A percentile compares a stretch with the other conserved stretches of the same genome.
Evolutionary conservation across 1,140 invertebrate species (phyloP).

Genomic region (Eufriesea mexicana): DNA sequence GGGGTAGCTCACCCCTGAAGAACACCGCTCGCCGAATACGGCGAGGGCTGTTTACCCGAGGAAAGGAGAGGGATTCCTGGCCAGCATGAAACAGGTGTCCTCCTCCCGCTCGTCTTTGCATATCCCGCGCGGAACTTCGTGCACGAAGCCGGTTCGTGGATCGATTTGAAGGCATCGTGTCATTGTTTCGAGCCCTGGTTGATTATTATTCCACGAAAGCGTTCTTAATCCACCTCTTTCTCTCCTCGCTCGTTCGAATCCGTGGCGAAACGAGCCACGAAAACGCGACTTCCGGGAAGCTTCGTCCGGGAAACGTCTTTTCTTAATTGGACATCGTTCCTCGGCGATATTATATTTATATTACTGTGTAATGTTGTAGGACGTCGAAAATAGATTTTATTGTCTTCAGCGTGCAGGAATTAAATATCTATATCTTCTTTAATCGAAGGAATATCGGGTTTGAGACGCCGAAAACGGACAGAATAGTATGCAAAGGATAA

Average conservation of each 20-base stretch:
- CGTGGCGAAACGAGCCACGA: not conserved
- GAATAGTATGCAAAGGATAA: too few relatives aligned
- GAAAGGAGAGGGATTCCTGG: constrained; percentile 8
- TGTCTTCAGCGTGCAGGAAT: too few relatives aligned
- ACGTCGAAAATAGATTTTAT: too few relatives aligned
- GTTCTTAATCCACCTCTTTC: not conserved
- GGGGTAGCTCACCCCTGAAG: not conserved
- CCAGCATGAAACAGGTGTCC: not conserved
- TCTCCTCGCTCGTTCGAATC: not conserved
- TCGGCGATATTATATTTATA: too few relatives aligned
- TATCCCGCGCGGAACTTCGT: not conserved
- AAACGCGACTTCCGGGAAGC: not conserved
- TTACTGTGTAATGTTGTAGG: too few relatives aligned
- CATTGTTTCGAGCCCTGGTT: not conserved
- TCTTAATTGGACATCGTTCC: not conserved
- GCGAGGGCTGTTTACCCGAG: constrained; percentile 4
- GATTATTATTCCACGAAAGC: not conserved
- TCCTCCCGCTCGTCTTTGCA: too few relatives aligned
- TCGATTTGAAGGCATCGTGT: not conserved
- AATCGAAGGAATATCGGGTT: too few relatives aligned
- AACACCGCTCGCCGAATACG: constrained; percentile 22
- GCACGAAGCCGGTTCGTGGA: not conserved
- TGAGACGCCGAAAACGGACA: too few relatives aligned
- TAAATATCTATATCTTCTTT: too few relatives aligned
- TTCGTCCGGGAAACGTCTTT: not conserved